Percentiles rank a stretch among this genome's conserved stretches.
Evolutionary conservation across 2,113 vertebrate species (phyloP).

Genomic region (Cephalopterus ornatus): DNA sequence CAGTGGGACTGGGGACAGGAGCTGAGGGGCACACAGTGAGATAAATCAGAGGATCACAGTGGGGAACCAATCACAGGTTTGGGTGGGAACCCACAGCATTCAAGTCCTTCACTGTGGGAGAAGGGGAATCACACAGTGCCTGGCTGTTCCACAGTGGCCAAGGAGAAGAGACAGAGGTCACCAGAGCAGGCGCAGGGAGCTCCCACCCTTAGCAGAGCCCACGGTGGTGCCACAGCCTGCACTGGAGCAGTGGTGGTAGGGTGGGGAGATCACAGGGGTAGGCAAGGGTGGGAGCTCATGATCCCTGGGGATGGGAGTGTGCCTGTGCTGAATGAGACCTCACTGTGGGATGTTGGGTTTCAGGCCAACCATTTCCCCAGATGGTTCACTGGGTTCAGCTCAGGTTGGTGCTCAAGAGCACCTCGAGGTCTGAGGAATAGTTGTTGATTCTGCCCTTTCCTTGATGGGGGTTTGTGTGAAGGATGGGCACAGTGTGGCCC

Average conservation of each 20-base stretch:
- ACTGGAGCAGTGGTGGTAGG: not conserved
- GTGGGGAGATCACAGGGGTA: not conserved
- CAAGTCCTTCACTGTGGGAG: accelerated
- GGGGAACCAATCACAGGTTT: not conserved
- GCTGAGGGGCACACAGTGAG: accelerated
- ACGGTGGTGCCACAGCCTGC: accelerated
- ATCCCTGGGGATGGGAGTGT: not conserved
- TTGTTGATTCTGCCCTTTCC: not conserved
- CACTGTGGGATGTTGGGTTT: accelerated
- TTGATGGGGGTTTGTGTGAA: not conserved
- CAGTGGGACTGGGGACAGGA: not conserved
- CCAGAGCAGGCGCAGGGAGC: not conserved
- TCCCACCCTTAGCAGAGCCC: accelerated
- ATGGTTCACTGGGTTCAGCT: not conserved
- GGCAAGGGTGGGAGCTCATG: not conserved
- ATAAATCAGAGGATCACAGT: accelerated
- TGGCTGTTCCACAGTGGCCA: not conserved
- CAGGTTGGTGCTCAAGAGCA: not conserved
- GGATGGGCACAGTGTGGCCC: not conserved
- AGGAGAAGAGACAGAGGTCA: not conserved
- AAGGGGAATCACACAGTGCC: not conserved
- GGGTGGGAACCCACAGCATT: no score
- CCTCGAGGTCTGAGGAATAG: not conserved
- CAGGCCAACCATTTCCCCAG: not conserved
- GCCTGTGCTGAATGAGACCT: not conserved